phyloP scores from a whole-genome alignment of 1,140 invertebrate genomes.

The Alviniconcha marisindica region DNA sequence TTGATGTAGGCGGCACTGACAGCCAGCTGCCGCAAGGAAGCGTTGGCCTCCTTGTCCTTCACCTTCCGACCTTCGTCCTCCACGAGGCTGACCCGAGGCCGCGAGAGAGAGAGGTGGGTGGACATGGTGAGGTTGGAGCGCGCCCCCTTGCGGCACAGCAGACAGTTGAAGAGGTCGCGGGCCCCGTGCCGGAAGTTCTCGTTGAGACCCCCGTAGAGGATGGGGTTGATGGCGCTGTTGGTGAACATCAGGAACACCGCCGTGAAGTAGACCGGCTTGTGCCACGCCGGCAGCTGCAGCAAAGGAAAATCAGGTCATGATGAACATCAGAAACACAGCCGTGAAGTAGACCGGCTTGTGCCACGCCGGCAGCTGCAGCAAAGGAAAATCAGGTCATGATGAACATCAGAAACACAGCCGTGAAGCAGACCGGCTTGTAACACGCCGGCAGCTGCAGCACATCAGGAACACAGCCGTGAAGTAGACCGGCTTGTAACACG shows the following conservation, averaged over 20 bases:
- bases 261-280: constrained; percentile 73
- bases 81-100: constrained; percentile 8
- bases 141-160: not conserved
- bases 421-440: constrained; percentile 75
- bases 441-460: constrained; percentile 76
- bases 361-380: constrained; percentile 35
- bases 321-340: constrained; percentile 78
- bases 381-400: constrained; percentile 62
- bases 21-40: not conserved
- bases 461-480: constrained; percentile 77
- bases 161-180: constrained; percentile 53
- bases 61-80: not conserved
- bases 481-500: constrained; percentile 75
- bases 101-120: not conserved
- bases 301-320: constrained; percentile 77
- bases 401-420: constrained; percentile 76
- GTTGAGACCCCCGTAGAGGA: constrained; percentile 78
- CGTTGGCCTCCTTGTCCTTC: not conserved
- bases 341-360: constrained; percentile 75
- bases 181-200: constrained; percentile 71
- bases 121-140: not conserved
- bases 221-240: constrained; percentile 78
- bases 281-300: constrained; percentile 78
- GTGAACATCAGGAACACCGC: constrained; percentile 77
- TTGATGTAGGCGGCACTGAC: constrained; percentile 6